A percentile compares a stretch with the other conserved stretches of the same genome.
Conservation (phyloP, 2,888 invertebrate species). For the Lithodes maja region DNA sequence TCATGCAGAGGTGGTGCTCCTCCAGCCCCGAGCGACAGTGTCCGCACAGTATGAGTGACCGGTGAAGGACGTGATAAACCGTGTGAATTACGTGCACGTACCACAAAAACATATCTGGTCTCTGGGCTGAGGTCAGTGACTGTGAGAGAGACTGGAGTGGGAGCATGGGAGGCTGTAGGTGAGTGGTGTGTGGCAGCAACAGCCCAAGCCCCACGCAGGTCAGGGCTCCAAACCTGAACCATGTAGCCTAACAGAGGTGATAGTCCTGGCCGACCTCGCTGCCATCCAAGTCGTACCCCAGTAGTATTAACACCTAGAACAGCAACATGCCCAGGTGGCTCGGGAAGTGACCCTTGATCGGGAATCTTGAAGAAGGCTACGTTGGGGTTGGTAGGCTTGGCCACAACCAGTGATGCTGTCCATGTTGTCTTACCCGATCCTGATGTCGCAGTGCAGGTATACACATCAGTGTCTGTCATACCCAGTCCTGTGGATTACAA, state of each 20-base stretch:
- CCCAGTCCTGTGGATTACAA: conserved; percentile 77
- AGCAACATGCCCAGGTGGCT: conserved; percentile 86
- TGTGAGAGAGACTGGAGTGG: conserved; percentile 82
- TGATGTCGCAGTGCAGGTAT: conserved; percentile 89
- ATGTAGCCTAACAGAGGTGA: conserved; percentile 87
- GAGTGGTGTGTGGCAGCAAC: conserved; percentile 51
- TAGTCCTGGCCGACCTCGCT: conserved; percentile 88
- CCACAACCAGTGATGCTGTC: conserved; percentile 78
- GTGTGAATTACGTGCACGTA: conserved; percentile 69
- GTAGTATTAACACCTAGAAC: conserved; percentile 81
- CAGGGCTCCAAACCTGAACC: conserved; percentile 77
- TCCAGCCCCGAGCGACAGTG: conserved; percentile 53
- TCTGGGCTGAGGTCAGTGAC: conserved; percentile 86
- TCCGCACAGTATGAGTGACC: conserved; percentile 67
- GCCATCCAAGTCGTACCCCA: conserved; percentile 88
- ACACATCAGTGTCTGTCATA: conserved; percentile 83
- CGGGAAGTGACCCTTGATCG: conserved; percentile 81
- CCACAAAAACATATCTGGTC: conserved; percentile 86
- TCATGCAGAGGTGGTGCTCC: conserved; percentile 63
- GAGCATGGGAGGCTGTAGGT: conserved; percentile 45
- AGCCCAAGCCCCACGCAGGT: conserved; percentile 64
- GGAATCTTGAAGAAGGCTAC: conserved; percentile 67
- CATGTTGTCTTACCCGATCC: conserved; percentile 82
- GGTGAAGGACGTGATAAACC: conserved; percentile 69
- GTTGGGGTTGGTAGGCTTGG: conserved; percentile 74